Percentiles rank a stretch among this genome's conserved stretches.
phyloP scores from a whole-genome alignment of 2,797 vertebrate species.

The Gambelia wislizenii region DNA sequence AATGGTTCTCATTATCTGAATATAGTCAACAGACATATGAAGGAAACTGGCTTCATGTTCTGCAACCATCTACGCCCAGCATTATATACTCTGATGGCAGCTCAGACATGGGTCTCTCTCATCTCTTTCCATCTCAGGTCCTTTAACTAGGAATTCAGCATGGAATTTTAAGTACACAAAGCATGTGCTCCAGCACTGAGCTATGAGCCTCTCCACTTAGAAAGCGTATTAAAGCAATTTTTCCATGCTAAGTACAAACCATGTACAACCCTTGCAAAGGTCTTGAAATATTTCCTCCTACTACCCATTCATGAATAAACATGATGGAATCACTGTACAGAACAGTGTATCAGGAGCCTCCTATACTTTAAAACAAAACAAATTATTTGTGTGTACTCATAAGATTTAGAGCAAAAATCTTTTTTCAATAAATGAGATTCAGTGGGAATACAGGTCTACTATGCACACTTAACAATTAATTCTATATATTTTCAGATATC shows the following conservation, averaged over 20 bases:
- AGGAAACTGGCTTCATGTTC: background rate
- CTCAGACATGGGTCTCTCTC: background rate
- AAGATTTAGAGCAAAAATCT: background rate
- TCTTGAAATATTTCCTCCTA: background rate
- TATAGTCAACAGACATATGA: background rate
- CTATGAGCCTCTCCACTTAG: background rate
- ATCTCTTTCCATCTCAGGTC: background rate
- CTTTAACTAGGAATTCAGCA: background rate
- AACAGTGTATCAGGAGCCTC: background rate
- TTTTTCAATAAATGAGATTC: background rate
- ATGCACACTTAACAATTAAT: background rate
- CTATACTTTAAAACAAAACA: background rate
- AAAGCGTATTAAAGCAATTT: background rate
- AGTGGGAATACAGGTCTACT: background rate
- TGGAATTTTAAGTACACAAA: background rate
- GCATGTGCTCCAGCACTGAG: background rate
- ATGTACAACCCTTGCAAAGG: background rate
- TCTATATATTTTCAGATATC: background rate
- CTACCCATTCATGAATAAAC: background rate
- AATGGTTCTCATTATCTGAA: background rate
- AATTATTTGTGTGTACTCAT: background rate
- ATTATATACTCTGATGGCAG: background rate
- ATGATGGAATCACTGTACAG: background rate
- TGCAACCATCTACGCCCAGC: background rate
- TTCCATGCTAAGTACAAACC: background rate